Conservation (phyloP, 53 echinoderm and acorn worm species). For the Patiria pectinifera region DNA sequence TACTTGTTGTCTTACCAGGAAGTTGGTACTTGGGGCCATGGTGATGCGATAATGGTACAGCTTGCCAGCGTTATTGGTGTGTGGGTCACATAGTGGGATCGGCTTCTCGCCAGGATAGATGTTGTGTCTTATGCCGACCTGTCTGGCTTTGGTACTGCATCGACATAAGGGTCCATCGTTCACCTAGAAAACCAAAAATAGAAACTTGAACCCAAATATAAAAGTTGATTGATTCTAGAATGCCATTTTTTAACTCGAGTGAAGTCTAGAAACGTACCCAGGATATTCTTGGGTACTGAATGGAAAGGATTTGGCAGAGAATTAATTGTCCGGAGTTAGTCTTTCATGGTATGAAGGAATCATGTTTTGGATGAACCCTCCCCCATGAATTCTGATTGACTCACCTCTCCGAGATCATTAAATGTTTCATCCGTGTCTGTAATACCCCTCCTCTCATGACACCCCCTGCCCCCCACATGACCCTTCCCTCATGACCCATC, state of each 20-base stretch:
- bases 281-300: background rate
- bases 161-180: constrained; percentile 95
- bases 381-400: background rate
- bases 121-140: constrained; percentile 90
- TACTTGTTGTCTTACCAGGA: constrained; percentile 69
- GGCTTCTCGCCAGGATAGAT: constrained; percentile 92
- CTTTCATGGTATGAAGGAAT: too few relatives aligned
- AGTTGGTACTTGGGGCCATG: constrained; percentile 87
- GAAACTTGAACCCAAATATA: too few relatives aligned
- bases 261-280: background rate
- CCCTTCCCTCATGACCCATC: too few relatives aligned
- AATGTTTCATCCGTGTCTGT: constrained; percentile 67
- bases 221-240: too few relatives aligned
- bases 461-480: too few relatives aligned
- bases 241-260: background rate
- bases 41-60: constrained; percentile 91
- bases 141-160: constrained; percentile 82
- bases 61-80: constrained; percentile 84
- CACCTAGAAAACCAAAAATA: constrained; percentile 54
- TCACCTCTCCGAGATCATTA: constrained; percentile 92
- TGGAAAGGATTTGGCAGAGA: background rate
- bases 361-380: background rate
- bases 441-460: too few relatives aligned
- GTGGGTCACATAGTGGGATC: constrained; percentile 78
- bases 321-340: too few relatives aligned